Percentiles rank a stretch among this genome's conserved stretches.
Conservation (phyloP, 2,113 vertebrate species). For the Macroglossus sobrinus region DNA sequence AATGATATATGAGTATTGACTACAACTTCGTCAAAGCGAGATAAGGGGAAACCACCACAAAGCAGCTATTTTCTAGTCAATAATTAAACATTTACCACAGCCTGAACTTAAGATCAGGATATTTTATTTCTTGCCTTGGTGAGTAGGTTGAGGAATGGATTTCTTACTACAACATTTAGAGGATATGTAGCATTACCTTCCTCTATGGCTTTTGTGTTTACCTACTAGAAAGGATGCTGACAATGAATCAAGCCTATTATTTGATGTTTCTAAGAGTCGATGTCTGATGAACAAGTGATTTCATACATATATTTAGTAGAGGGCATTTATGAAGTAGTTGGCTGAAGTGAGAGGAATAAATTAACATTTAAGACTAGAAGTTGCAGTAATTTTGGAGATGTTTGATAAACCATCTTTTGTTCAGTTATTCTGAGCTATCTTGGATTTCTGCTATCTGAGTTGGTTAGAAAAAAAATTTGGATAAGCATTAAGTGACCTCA, state of each 20-base stretch:
- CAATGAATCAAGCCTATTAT: not conserved
- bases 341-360: not conserved
- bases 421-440: not conserved
- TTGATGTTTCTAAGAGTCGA: slow-evolving; percentile 4
- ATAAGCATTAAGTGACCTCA: not conserved
- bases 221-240: not conserved
- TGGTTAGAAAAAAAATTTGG: not conserved
- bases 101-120: not conserved
- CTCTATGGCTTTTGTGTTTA: not conserved
- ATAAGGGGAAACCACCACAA: not conserved
- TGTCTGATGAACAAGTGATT: slow-evolving; percentile 67
- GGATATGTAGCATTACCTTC: not conserved
- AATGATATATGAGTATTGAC: not conserved
- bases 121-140: not conserved
- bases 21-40: not conserved
- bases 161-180: not conserved
- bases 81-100: not conserved
- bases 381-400: not conserved
- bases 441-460: not conserved
- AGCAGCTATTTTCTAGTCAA: not conserved
- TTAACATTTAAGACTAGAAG: slow-evolving; percentile 3
- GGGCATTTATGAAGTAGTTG: slow-evolving; percentile 22
- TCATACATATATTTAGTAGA: slow-evolving; percentile 28
- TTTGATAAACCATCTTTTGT: not conserved
- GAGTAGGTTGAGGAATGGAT: not conserved